phyloP scores from a whole-genome alignment of 2,888 invertebrate genomes.

The Trachelus troglodyta region DNA sequence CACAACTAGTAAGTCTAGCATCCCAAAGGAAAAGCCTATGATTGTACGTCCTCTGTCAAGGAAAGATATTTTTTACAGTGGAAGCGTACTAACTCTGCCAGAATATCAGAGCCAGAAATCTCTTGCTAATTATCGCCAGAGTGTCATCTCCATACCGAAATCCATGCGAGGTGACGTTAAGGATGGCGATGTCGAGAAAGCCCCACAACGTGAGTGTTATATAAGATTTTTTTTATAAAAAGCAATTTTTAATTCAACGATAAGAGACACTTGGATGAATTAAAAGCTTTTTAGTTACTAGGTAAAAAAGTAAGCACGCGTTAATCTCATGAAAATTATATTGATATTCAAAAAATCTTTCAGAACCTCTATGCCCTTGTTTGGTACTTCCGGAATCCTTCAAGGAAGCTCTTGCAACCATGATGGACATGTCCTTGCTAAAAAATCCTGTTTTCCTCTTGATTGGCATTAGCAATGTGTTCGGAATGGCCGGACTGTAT shows the following conservation, averaged over 20 bases:
- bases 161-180: slow-evolving; percentile 72
- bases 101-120: slow-evolving; percentile 95
- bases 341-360: slow-evolving; percentile 38
- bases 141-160: slow-evolving; percentile 87
- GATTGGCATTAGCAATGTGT: slow-evolving; percentile 92
- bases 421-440: slow-evolving; percentile 91
- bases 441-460: slow-evolving; percentile 91
- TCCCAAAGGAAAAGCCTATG: slow-evolving; percentile 69
- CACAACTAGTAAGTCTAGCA: slow-evolving; percentile 68
- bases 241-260: slow-evolving; percentile 9
- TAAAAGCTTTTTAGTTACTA: neutral
- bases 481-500: slow-evolving; percentile 97
- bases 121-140: slow-evolving; percentile 89
- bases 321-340: slow-evolving; percentile 4
- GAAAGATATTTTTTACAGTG: slow-evolving; percentile 98
- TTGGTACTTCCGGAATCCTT: slow-evolving; percentile 82
- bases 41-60: slow-evolving; percentile 92
- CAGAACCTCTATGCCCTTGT: slow-evolving; percentile 85
- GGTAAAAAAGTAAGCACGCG: slow-evolving; percentile 7
- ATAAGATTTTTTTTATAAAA: neutral
- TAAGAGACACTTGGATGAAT: neutral
- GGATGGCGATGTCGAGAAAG: slow-evolving; percentile 74
- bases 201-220: slow-evolving; percentile 72
- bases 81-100: slow-evolving; percentile 92
- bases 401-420: slow-evolving; percentile 84